Conservation (phyloP, 2,888 invertebrate genomes). For the Caenorhabditis panamensis region DNA sequence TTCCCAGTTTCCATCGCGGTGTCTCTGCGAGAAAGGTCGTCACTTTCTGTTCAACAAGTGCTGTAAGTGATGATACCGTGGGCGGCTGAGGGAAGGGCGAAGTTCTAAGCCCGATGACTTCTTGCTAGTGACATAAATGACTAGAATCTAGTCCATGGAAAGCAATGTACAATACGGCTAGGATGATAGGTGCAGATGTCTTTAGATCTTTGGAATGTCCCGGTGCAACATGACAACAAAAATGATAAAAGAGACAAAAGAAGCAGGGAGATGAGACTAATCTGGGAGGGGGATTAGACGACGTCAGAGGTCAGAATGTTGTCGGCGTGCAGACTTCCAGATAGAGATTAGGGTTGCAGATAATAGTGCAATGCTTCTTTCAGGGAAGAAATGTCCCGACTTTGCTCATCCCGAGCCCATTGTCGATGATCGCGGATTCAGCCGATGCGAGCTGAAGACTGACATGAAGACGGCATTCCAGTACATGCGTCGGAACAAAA, state of each 20-base stretch:
- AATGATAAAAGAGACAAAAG: conserved; percentile 6
- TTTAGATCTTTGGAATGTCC: too few species aligned
- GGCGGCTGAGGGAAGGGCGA: background rate
- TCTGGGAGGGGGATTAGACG: conserved; percentile 12
- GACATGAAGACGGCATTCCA: conserved; percentile 65
- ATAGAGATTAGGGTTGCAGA: background rate
- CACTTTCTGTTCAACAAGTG: conserved; percentile 80
- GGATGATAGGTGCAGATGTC: too few species aligned
- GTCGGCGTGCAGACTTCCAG: background rate
- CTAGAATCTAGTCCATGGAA: too few species aligned
- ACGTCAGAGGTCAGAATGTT: conserved; percentile 35
- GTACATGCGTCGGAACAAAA: conserved; percentile 69
- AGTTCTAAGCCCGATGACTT: background rate
- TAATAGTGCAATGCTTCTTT: conserved; percentile 45
- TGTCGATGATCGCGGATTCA: conserved; percentile 71
- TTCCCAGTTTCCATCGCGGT: conserved; percentile 67
- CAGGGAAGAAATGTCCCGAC: conserved; percentile 76
- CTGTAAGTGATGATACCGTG: conserved; percentile 69
- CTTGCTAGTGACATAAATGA: too few species aligned
- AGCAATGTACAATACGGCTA: too few species aligned
- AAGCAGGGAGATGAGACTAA: conserved; percentile 13
- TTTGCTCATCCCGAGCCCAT: conserved; percentile 73
- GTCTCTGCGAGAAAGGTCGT: conserved; percentile 76
- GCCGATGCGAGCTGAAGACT: conserved; percentile 70
- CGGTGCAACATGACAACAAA: too few species aligned